phyloP scores from a whole-genome alignment of 2,113 vertebrate genomes.

The Mus pahari region DNA sequence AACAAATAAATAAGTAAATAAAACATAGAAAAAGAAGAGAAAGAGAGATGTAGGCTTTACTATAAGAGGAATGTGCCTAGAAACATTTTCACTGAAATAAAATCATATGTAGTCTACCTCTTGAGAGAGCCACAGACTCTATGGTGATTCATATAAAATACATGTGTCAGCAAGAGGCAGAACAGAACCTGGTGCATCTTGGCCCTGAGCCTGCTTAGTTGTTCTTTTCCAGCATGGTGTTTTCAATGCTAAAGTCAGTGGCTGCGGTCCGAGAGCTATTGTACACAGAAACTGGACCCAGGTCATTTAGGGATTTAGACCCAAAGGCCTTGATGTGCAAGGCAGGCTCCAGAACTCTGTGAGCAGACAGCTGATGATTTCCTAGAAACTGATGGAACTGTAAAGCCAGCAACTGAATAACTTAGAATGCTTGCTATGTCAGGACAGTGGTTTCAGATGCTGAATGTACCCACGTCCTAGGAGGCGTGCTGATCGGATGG shows the following conservation, averaged over 20 bases:
- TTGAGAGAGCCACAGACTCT: not conserved
- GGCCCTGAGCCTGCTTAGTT: not conserved
- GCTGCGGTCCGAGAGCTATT: not conserved
- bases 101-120: not conserved
- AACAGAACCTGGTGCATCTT: not conserved
- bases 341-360: not conserved
- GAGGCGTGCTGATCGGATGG: not conserved
- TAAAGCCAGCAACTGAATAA: conserved; percentile 44
- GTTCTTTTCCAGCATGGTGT: not conserved
- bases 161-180: not conserved
- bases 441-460: conserved; percentile 33
- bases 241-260: not conserved
- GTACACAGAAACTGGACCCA: not conserved
- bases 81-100: not conserved
- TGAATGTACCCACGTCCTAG: not conserved
- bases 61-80: not conserved
- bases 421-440: conserved; percentile 46
- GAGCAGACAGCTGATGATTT: not conserved
- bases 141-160: not conserved
- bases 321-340: conserved; percentile 6
- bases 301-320: conserved; percentile 46
- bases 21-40: not conserved
- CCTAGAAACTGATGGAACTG: conserved; percentile 51
- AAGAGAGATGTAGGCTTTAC: not conserved
- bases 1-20: not conserved